Evolutionary conservation across 2,113 vertebrate species (phyloP).

Genomic region (Thunnus maccoyii): DNA sequence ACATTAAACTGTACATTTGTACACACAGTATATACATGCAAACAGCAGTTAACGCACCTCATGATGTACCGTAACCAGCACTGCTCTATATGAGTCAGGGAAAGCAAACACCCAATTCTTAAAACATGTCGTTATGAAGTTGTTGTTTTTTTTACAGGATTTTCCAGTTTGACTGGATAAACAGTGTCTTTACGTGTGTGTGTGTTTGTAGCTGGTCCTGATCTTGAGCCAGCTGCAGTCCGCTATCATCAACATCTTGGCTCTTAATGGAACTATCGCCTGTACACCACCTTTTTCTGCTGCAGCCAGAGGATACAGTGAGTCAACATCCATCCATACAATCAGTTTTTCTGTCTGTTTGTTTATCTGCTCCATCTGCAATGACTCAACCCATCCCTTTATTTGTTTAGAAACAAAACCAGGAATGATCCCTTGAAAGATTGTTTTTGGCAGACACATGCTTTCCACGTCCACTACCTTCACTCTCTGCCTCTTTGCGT

Average conservation of each 20-base stretch:
- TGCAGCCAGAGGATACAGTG: slow-evolving; percentile 87
- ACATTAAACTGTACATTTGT: background rate
- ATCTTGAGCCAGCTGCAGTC: slow-evolving; percentile 90
- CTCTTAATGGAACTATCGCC: slow-evolving; percentile 79
- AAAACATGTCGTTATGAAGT: slow-evolving; percentile 6
- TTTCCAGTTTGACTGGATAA: slow-evolving; percentile 28
- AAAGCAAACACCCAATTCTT: background rate
- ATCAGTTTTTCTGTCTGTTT: background rate
- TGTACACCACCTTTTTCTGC: slow-evolving; percentile 88
- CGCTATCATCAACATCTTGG: slow-evolving; percentile 88
- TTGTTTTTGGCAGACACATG: background rate
- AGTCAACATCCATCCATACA: slow-evolving; percentile 55
- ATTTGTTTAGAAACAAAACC: background rate
- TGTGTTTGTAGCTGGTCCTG: slow-evolving; percentile 84
- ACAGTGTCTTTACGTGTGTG: slow-evolving; percentile 6
- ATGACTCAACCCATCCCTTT: background rate
- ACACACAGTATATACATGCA: background rate
- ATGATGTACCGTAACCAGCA: background rate
- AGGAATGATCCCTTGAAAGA: background rate
- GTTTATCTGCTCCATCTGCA: background rate
- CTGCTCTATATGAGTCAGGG: background rate
- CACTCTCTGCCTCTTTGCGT: background rate
- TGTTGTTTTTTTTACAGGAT: slow-evolving; percentile 2
- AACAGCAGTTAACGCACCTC: slow-evolving; percentile 14
- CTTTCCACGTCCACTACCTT: no score